Percentiles rank a stretch among this genome's conserved stretches.
Evolutionary conservation across 2,113 vertebrate genomes (phyloP).

Genomic region (Blennius ocellaris): DNA sequence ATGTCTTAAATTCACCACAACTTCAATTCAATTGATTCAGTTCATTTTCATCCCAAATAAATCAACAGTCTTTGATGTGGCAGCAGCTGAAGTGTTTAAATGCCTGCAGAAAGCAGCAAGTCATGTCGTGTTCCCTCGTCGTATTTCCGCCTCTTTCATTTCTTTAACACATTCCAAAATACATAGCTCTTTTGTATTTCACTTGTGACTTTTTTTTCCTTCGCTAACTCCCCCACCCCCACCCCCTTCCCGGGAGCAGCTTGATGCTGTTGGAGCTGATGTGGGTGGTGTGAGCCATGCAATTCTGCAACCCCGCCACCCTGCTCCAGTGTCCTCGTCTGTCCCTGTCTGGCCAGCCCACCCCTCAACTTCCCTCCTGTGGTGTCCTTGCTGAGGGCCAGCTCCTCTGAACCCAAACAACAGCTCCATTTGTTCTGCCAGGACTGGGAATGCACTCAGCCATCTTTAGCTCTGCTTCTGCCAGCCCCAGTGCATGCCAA

Average conservation of each 20-base stretch:
- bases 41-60: conserved; percentile 39
- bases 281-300: conserved; percentile 62
- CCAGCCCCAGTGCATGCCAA: conserved; percentile 70
- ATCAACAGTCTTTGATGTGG: conserved; percentile 26
- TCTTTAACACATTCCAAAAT: neutral
- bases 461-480: conserved; percentile 65
- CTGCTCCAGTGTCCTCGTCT: conserved; percentile 69
- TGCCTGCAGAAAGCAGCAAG: conserved; percentile 1
- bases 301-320: conserved; percentile 55
- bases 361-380: conserved; percentile 56
- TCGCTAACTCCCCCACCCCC: neutral
- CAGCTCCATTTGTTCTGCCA: conserved; percentile 78
- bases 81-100: conserved; percentile 2
- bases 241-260: conserved; percentile 40
- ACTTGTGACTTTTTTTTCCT: conserved; percentile 22
- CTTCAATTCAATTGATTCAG: conserved; percentile 16
- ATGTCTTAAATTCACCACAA: conserved; percentile 27
- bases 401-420: conserved; percentile 79
- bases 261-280: conserved; percentile 48
- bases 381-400: conserved; percentile 70
- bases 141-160: neutral
- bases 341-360: conserved; percentile 66
- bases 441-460: conserved; percentile 72
- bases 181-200: conserved; percentile 13
- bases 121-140: neutral